Base-by-base conservation (phyloP, 2,888 invertebrate genomes). In the Epicampocera succincta region DNA sequence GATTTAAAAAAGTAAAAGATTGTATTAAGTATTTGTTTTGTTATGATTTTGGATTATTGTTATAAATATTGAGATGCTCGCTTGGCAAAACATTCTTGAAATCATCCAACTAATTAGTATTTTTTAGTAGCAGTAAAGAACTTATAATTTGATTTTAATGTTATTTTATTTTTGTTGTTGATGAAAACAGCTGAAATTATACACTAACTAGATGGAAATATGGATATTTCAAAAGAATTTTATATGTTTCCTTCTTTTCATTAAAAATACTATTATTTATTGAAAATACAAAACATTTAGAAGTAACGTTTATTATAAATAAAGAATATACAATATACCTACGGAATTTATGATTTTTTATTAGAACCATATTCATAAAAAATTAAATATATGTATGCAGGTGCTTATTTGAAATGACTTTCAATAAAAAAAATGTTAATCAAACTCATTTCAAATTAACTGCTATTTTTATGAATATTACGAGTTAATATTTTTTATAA, bases 251-350 rank as follows among this genome's bases (percentile, higher is more conserved):
- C 15, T 58, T 63, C 61, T 77, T 54, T 73, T 58, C 60, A 52
- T 77, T 77, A 44, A 52, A 60, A 73, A 54, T 68, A 25, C 54
- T 77, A 71, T 40, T 77, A 74, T 81, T 81, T 81, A 72, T 72
- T 72, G 44, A 58, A 68, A 75, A 63, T 3, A 65, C 15, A 79
- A 68, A 52, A 63, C 19, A 63, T 72, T 78, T 52, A 75, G 69
- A 69, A 68, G 61, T 19, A 63, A 78, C 44, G 72, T 68, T 68
- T 72, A 83, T 65, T 68, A 78, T 75, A 68, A 79, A 76, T 79
- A 83, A 83, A 83, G 50, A 72, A 75, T 72, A 83, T 68, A 54
- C 48, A 71, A 72, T 54, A 9, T 72, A 75, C 46, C 79, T 61
- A 50, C 38, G 46, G 54, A 72, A 44, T 54, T 60, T 19, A 9